Percentiles rank a stretch among this genome's conserved stretches.
phyloP scores from a whole-genome alignment of 2,113 vertebrate genomes.

The Gorsachius goisagi region DNA sequence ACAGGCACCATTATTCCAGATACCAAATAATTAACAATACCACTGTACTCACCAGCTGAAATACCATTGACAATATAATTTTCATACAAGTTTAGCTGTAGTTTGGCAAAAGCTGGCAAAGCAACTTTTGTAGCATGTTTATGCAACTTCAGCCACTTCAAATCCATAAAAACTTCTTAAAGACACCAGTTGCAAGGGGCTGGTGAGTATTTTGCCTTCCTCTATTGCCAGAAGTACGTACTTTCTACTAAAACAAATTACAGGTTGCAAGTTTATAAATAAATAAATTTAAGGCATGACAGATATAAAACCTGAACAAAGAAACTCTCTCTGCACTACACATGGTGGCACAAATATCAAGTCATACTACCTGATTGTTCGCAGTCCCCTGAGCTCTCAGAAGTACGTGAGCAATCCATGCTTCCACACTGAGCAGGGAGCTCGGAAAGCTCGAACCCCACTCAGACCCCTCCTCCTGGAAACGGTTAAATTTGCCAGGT shows the following conservation, averaged over 20 bases:
- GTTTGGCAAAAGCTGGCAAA: not conserved
- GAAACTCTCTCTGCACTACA: not conserved
- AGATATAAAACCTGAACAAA: not conserved
- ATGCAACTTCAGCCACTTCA: not conserved
- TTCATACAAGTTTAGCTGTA: not conserved
- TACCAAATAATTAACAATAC: not conserved
- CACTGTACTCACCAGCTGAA: not conserved
- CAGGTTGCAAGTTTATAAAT: not conserved
- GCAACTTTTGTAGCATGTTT: not conserved
- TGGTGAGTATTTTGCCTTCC: not conserved
- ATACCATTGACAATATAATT: not conserved
- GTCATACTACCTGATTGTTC: not conserved
- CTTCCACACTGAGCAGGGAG: not conserved
- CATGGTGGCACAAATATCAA: not conserved
- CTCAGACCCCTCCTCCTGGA: not conserved
- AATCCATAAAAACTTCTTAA: not conserved
- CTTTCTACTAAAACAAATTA: not conserved
- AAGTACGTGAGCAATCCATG: not conserved
- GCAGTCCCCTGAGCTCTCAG: not conserved
- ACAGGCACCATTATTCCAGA: not conserved
- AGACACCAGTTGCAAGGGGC: not conserved
- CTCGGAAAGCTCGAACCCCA: fast-evolving
- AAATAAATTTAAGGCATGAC: not conserved
- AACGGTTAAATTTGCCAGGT: not conserved
- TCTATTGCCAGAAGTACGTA: not conserved